Evolutionary conservation across 2,797 vertebrate genomes (phyloP), one percentile per base, ranked within the genome.

Genomic region (Anguilla pacifica): DNA sequence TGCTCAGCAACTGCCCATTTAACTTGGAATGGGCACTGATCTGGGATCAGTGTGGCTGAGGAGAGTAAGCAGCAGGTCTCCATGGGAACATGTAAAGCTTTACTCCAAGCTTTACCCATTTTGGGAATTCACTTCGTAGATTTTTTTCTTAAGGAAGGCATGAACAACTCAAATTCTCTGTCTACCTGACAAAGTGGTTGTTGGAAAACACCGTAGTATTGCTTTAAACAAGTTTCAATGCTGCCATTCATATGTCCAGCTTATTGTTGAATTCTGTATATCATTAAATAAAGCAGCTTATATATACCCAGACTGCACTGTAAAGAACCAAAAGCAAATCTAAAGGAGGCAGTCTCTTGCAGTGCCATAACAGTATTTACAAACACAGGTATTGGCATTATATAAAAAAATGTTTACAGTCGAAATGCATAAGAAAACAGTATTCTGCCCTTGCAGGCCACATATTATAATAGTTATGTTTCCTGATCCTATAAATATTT

Each of bases 401-500:
- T 90, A 94, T 74, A 93, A 94, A 92, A 43, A 91, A 61, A 35
- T 83, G 88, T 88, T 81, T 90, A 92, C 88, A 85, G 35, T 89
- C 90, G 91, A 85, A 90, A 91, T 87, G 89, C 49, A 88, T n/a
- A 93, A 93, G 86, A 94, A 92, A 88, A 11, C 25, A 90, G 90
- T 90, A 90, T 92, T 90, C 89, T 84, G 85, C 88, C 85, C 90
- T 74, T 90, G 57, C 57, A 85, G 88, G 88, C 89, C 88, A 88
- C 90, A 92, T 89, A 93, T 90, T 89, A 93, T 90, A 94, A 93
- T 89, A 94, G 92, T 87, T 87, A 89, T 85, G 90, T 72, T 86
- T 92, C 91, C 86, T 89, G 89, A 92, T 93, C 86, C 95, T 96
- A 96, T 96, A 96, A 96, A 96, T 96, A 96, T 95, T 88, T 89